Evolutionary conservation across 2,113 vertebrate species (phyloP).

Genomic region (Tonatia bakeri): DNA sequence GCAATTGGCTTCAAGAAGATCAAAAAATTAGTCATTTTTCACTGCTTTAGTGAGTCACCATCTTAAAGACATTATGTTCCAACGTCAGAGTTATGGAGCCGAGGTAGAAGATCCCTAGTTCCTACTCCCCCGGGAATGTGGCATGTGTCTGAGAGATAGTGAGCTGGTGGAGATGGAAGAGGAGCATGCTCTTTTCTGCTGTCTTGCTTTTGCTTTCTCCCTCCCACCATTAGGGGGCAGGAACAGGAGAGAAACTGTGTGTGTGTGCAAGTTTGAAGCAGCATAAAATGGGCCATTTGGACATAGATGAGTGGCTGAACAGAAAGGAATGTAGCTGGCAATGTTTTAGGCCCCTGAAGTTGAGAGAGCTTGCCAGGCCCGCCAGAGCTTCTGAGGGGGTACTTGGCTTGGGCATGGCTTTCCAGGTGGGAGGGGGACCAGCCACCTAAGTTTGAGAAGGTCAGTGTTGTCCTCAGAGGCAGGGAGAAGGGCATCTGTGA

Average conservation of each 20-base stretch:
- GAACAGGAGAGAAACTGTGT: neutral
- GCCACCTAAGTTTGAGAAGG: neutral
- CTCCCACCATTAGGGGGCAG: neutral
- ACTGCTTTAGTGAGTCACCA: slow-evolving; percentile 72
- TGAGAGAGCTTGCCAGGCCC: neutral
- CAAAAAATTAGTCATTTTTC: slow-evolving; percentile 51
- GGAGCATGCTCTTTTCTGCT: neutral
- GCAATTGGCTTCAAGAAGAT: slow-evolving; percentile 62
- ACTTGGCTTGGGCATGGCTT: neutral
- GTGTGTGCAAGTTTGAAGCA: neutral
- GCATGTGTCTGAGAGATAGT: slow-evolving; percentile 52
- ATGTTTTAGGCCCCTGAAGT: neutral
- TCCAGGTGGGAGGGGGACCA: neutral
- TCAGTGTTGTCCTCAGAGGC: neutral
- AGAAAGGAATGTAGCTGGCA: neutral
- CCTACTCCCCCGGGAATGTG: slow-evolving; percentile 32
- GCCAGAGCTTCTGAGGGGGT: neutral
- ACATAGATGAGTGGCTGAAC: neutral
- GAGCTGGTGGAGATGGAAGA: slow-evolving; percentile 47
- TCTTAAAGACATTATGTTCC: slow-evolving; percentile 72
- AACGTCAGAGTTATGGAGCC: slow-evolving; percentile 50
- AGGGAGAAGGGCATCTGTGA: neutral
- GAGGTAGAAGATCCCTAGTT: slow-evolving; percentile 50
- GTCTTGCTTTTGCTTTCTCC: neutral
- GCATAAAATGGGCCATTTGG: neutral